Conservation (phyloP, 1,140 invertebrate species). For the Armadillidium nasatum region DNA sequence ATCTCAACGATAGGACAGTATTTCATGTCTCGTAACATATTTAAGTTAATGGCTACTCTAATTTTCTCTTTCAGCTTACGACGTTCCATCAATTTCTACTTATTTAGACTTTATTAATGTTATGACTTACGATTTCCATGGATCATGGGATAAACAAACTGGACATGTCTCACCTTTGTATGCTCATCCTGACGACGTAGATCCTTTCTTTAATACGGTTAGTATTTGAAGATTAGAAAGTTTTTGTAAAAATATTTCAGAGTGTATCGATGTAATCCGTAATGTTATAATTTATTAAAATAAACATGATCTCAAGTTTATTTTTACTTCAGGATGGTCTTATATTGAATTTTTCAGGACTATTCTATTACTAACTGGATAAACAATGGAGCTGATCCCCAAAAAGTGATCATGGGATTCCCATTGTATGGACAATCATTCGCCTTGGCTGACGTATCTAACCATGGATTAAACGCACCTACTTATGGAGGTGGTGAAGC, state of each 20-base stretch:
- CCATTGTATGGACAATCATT: constrained; percentile 63
- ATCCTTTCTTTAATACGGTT: constrained; percentile 45
- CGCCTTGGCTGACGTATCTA: constrained; percentile 52
- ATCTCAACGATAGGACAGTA: not conserved
- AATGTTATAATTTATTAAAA: no score
- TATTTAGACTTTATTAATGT: constrained; percentile 54
- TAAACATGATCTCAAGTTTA: no score
- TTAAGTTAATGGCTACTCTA: not conserved
- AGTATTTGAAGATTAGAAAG: not conserved
- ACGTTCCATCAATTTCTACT: constrained; percentile 50
- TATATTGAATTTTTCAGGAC: constrained; percentile 50
- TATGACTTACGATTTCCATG: constrained; percentile 54
- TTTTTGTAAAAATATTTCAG: no score
- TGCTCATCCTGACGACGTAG: constrained; percentile 35
- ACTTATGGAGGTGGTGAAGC: constrained; percentile 58
- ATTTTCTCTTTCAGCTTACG: constrained; percentile 49
- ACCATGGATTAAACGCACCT: constrained; percentile 56
- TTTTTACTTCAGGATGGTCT: no score
- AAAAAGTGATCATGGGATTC: constrained; percentile 61
- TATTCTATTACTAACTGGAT: constrained; percentile 60
- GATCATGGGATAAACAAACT: constrained; percentile 48
- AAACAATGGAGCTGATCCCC: constrained; percentile 55
- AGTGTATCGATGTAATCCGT: no score
- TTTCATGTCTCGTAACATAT: not conserved
- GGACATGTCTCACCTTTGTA: constrained; percentile 53